Base-by-base conservation (phyloP, 2,888 invertebrate genomes). In the Diachrysia chrysitis region DNA sequence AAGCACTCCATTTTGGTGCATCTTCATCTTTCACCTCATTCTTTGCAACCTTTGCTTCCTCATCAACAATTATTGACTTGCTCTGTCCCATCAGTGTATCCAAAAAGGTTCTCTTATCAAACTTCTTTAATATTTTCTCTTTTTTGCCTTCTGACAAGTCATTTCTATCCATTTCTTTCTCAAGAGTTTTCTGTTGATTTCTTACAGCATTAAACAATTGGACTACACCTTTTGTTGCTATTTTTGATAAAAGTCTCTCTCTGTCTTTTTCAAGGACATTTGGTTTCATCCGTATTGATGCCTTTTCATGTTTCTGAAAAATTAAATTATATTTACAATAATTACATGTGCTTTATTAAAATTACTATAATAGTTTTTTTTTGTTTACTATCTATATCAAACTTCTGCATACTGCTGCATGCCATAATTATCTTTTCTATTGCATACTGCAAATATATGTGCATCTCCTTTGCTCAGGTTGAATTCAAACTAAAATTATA, bases 141-240 rank as follows among this genome's bases (percentile, higher is more conserved):
- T 97, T 97, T 85, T 97, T 97, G 29, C 97, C 96, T 88, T 98
- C 98, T 42, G 98, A 95, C 23, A 97, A 95, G n/a, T 97, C 97
- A 71, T 96, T 97, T 81, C 97, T 96, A 62, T 96, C 94, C 60
- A 98, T 88, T 90, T 98, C 97, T 66, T 96, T 96, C 55, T 97
- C 96, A 58, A 98, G 92, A 63, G 97, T 96, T 88, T 97, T 97
- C 90, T 99, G 98, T 89, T 99, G 98, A 81, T 97, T 96, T 83
- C 96, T 96, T 0, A 99, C 98, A 37, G 98, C 98, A 95, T 99
- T 99, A 85, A 99, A 99, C 73, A 99, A 93, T 87, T 99, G 98
- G 0, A 99, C 98, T 0, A 99, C 98, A 85, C 99, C 99, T 89
- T 97, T 98, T 46, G 98, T 99, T 12, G 98, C 98, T 83, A 98